phyloP scores from a whole-genome alignment of 1,140 invertebrate species.

The Ceratina australensis region DNA sequence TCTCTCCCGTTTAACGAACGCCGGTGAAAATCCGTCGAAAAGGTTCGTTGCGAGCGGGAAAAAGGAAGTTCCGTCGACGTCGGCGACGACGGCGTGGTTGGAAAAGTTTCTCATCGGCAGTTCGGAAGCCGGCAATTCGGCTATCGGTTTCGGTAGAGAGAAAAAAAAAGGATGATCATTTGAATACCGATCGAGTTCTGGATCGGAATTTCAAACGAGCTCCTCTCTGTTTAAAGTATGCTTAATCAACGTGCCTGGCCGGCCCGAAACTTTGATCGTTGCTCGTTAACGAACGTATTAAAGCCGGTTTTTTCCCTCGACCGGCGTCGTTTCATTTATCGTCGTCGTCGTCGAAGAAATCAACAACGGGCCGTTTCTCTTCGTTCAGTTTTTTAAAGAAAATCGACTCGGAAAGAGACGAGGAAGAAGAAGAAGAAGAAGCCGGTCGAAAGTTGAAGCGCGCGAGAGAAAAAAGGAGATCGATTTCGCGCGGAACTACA shows the following conservation, averaged over 20 bases:
- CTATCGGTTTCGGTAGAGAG: conserved; percentile 5
- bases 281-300: conserved; percentile 49
- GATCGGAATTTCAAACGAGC: conserved; percentile 37
- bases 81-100: not conserved
- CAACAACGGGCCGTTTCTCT: not conserved
- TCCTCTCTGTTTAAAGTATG: conserved; percentile 45
- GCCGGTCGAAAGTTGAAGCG: conserved; percentile 18
- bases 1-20: not conserved
- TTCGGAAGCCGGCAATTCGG: too few relatives aligned
- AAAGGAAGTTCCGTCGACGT: not conserved
- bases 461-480: conserved; percentile 13
- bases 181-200: conserved; percentile 30
- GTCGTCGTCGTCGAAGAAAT: not conserved
- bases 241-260: conserved; percentile 54
- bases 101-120: conserved; percentile 4
- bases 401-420: too few relatives aligned
- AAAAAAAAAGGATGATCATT: conserved; percentile 39
- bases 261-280: conserved; percentile 48
- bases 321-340: conserved; percentile 41
- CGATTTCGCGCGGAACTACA: not conserved
- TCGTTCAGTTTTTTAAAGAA: not conserved
- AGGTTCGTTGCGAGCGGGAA: too few relatives aligned
- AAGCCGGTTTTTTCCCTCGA: conserved; percentile 19
- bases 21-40: not conserved
- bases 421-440: not conserved